Evolutionary conservation across 1,140 invertebrate genomes (phyloP), one percentile per base, ranked within the genome.

Genomic region (Lordiphosa stackelbergi): DNA sequence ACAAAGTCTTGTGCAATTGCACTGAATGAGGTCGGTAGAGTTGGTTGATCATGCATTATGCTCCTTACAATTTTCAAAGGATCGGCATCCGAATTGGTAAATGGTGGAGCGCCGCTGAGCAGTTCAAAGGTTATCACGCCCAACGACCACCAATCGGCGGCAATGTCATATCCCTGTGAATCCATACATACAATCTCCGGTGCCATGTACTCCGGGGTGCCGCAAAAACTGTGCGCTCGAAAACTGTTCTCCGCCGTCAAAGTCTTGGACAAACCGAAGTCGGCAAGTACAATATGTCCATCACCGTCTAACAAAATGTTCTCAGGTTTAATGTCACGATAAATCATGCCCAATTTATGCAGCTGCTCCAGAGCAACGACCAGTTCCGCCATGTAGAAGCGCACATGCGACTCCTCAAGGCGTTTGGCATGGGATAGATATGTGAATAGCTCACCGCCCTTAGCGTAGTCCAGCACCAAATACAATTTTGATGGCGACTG

Each of bases 141-240:
- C 0, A 98, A 93, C 47, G 96, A 97, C 97, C 97, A 98, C 97
- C 97, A 99, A 89, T 98, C 97, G 2, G 97, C 97, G 62, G 95
- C 95, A 86, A 95, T 93, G 91, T 97, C 95, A 88, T 98, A 96
- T 28, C 96, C 96, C 48, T 92, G 91, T 37, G 91, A 92, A 51
- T 94, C 93, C 42, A 94, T 94, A 63, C 93, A 89, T 28, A 98
- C 94, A 10, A 98, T 94, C 89, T 98, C 96, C 9, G 96, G 96
- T 3, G 96, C 95, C 96, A 97, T 97, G 85, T 97, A 97, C 86
- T 99, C 97, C 62, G 98, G 96, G 42, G 97, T 99, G 13, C 98
- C 98, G 88, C 98, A 99, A 89, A 98, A 99, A 12, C 96, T 98
- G 89, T 97, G 98, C 0, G 98, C 95, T 70, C 96, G 69, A 55